Base-by-base conservation (phyloP, 1,140 invertebrate genomes). In the Oncopodura yosiiana region DNA sequence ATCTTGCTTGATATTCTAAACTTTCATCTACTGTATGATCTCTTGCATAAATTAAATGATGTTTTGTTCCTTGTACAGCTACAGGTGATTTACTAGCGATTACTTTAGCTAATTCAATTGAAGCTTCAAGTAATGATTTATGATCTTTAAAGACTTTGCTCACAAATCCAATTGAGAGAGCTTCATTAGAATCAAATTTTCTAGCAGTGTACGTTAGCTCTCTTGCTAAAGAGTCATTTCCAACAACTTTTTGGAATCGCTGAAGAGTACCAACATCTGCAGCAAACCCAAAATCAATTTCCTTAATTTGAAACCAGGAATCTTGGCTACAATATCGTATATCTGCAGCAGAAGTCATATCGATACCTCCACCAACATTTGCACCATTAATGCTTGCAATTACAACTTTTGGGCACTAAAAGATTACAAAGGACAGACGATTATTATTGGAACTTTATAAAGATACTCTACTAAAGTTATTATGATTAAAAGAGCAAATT, bases 261-360 rank as follows among this genome's bases (percentile, higher is more conserved):
- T 98, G 94, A 26, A 99, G 72, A 2, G 85, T 83, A 21, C 94
- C 94, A 34, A 98, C 83, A 77, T 99, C 94, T 44, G 94, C 91
- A 43, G 93, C 88, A 70, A 98, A n/a, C n/a, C 73, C 71, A 21
- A 74, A 63, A 51, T 72, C 71, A 45, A 83, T 83, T 76, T 94
- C 89, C 71, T 92, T 93, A 6, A 94, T 80, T 74, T 86, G 82
- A 69, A 97, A 98, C 77, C 81, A 94, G 5, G 94, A 84, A 74
- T 97, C 90, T 59, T 81, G 71, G 1, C 89, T 81, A 68, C 87
- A 92, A 68, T 92, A 94, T 55, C 95, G 78, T 62, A 98, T 89
- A 74, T 98, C 94, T 53, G 86, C 81, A 18, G 86, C 82, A 32
- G 82, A 81, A 34, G 93, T 82, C 54, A 98, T 71, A 69, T 94